Percentiles rank a stretch among this genome's conserved stretches.
phyloP scores from a whole-genome alignment of 2,113 vertebrate genomes.

The Rhinogobius similis region DNA sequence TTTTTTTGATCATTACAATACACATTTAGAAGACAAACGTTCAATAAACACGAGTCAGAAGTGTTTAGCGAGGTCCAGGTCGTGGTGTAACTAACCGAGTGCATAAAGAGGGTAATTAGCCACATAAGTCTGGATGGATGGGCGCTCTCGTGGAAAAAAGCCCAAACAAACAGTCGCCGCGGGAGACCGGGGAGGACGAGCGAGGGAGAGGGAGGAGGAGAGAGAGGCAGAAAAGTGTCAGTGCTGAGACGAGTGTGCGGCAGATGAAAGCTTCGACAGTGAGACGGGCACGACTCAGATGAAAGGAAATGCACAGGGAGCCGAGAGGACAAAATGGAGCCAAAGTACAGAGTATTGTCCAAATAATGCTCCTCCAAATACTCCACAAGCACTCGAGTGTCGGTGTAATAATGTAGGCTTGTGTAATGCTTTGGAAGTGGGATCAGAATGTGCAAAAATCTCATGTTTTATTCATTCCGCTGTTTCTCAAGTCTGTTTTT shows the following conservation, averaged over 20 bases:
- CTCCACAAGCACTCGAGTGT: too few species aligned
- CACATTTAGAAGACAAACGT: background rate
- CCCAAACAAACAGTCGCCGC: conserved; percentile 7
- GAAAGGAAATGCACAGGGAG: conserved; percentile 28
- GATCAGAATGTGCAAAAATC: too few species aligned
- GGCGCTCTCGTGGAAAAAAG: background rate
- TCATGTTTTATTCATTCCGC: too few species aligned
- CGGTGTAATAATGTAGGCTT: too few species aligned
- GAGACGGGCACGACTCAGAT: conserved; percentile 26
- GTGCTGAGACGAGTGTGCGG: background rate
- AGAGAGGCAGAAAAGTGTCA: background rate
- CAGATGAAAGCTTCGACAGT: conserved; percentile 8
- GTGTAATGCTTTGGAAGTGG: too few species aligned
- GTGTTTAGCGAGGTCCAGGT: background rate
- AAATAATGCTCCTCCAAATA: too few species aligned
- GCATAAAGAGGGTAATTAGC: background rate
- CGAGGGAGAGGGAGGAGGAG: background rate
- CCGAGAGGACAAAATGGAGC: conserved; percentile 37
- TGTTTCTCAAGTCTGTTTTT: too few species aligned
- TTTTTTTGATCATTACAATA: background rate
- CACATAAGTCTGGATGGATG: conserved; percentile 2
- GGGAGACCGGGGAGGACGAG: background rate
- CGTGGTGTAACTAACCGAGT: conserved; percentile 1
- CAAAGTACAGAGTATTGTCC: background rate
- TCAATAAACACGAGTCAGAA: background rate